phyloP scores from a whole-genome alignment of 2,797 vertebrate species.

The Peromyscus melanophrys region DNA sequence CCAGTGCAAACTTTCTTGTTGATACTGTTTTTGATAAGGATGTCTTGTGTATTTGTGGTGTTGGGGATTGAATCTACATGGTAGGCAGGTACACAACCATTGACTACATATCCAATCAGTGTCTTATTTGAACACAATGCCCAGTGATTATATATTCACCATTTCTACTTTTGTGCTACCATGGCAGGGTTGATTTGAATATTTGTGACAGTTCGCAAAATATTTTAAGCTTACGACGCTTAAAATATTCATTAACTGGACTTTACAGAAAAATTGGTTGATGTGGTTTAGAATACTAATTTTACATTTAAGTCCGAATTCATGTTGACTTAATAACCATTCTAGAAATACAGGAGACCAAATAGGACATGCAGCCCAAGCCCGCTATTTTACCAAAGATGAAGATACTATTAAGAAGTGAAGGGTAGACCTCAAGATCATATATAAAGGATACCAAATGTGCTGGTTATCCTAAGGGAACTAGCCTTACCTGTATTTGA shows the following conservation, averaged over 20 bases:
- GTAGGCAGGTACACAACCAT: not conserved
- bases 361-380: not conserved
- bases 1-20: not conserved
- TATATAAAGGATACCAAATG: not conserved
- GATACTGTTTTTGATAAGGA: not conserved
- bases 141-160: slow-evolving; percentile 1
- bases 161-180: not conserved
- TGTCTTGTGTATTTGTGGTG: not conserved
- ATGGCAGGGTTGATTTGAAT: not conserved
- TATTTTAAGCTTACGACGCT: not conserved
- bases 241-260: slow-evolving; percentile 55
- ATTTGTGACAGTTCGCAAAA: slow-evolving; percentile 19
- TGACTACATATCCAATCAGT: not conserved
- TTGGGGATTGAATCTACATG: not conserved
- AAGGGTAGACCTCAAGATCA: not conserved
- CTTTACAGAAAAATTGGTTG: not conserved
- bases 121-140: not conserved
- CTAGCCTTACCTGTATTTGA: not conserved
- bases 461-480: not conserved
- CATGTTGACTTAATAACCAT: not conserved
- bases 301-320: not conserved
- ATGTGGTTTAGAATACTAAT: not conserved
- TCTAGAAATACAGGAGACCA: not conserved
- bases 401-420: not conserved
- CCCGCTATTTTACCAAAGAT: not conserved